A percentile compares a stretch with the other conserved stretches of the same genome.
Evolutionary conservation across 2,113 vertebrate species (phyloP).

Genomic region (Apodemus speciosus): DNA sequence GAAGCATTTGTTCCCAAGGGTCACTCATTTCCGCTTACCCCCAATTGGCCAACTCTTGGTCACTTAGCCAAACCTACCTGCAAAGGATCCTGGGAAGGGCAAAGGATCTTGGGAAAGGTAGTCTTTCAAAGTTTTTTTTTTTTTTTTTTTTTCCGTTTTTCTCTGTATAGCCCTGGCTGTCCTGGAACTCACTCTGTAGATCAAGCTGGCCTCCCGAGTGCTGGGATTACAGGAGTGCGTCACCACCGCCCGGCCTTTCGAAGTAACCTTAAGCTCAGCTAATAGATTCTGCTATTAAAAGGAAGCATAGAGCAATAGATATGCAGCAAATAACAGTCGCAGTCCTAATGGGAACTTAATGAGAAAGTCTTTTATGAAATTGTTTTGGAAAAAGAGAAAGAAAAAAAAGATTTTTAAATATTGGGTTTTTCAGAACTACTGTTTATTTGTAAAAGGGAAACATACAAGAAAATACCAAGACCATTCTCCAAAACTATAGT

Average conservation of each 20-base stretch:
- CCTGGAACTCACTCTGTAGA: too few species aligned
- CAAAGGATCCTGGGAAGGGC: slow-evolving; percentile 23
- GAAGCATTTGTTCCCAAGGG: background rate
- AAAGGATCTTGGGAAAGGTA: too few species aligned
- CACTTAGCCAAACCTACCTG: background rate
- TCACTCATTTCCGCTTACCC: background rate
- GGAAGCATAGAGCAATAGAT: background rate
- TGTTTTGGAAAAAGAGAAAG: slow-evolving; percentile 10
- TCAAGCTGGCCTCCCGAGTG: too few species aligned
- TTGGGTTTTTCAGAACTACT: background rate
- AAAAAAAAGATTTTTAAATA: slow-evolving; percentile 17
- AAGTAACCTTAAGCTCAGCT: background rate
- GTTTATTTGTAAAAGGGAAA: background rate
- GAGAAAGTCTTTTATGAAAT: background rate
- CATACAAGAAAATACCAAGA: background rate
- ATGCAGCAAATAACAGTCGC: background rate
- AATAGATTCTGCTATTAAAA: background rate
- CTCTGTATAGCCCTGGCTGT: too few species aligned
- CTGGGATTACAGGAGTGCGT: too few species aligned
- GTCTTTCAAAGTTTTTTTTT: too few species aligned
- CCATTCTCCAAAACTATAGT: background rate
- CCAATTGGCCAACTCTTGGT: background rate
- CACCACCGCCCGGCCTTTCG: too few species aligned
- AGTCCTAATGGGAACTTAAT: background rate
- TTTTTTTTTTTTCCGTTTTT: too few species aligned